Percentiles rank a stretch among this genome's conserved stretches.
These are phyloP conservation scores for Scaptodrosophila lebanonensis DNA, from an alignment of 1,140 invertebrate species.

Conservation along the genomic window DNA sequence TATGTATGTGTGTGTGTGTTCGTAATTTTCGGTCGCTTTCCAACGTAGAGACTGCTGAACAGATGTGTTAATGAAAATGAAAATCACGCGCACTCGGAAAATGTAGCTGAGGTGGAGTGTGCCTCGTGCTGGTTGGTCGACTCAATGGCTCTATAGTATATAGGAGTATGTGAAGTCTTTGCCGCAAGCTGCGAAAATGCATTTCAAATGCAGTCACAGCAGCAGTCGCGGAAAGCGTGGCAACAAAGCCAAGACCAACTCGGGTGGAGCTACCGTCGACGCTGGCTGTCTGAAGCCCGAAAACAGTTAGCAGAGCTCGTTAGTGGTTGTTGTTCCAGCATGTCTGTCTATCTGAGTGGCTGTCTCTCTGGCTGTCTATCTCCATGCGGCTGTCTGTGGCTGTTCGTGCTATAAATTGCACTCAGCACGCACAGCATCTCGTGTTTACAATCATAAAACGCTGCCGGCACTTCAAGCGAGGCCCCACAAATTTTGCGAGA, in stretches of 20 bases:
- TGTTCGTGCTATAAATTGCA: conserved; percentile 42
- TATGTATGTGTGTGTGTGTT: too few species aligned
- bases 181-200: conserved; percentile 24
- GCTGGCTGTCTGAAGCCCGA: conserved; percentile 1
- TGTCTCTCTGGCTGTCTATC: conserved; percentile 2
- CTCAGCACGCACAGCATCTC: conserved; percentile 1
- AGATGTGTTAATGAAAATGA: conserved; percentile 19
- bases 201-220: conserved; percentile 39
- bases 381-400: conserved; percentile 3
- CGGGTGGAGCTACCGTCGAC: too few species aligned
- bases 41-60: neutral
- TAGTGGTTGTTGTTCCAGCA: conserved; percentile 40
- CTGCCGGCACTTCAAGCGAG: conserved; percentile 1
- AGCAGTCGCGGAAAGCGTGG: too few species aligned
- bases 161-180: neutral
- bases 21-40: too few species aligned
- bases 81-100: conserved; percentile 19
- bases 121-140: neutral
- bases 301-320: conserved; percentile 47
- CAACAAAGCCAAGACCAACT: too few species aligned
- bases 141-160: too few species aligned
- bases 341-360: conserved; percentile 5
- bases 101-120: conserved; percentile 12
- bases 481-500: neutral
- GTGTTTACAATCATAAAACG: conserved; percentile 4